These are phyloP conservation scores for Pimpla rufipes DNA, from an alignment of 2,888 invertebrate genomes.

Conservation along the genomic window DNA sequence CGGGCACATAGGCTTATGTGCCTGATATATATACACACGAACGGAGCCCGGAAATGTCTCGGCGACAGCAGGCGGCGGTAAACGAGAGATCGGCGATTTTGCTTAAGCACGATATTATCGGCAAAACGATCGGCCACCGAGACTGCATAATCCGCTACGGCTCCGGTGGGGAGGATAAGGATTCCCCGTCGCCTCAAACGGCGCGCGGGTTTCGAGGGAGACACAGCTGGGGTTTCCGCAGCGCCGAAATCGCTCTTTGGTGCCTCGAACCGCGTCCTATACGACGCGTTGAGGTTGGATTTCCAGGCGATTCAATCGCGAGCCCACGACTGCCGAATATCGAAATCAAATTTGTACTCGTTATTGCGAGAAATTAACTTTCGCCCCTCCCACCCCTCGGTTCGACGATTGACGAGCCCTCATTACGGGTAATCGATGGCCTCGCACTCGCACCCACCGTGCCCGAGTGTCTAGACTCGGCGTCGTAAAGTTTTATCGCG, in stretches of 20 bases:
- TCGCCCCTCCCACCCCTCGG: neutral
- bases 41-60: slow-evolving; percentile 54
- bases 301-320: neutral
- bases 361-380: slow-evolving; percentile 21
- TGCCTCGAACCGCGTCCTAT: neutral
- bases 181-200: no score
- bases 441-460: neutral
- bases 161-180: neutral
- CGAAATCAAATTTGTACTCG: slow-evolving; percentile 23
- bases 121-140: slow-evolving; percentile 54
- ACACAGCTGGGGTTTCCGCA: slow-evolving; percentile 18
- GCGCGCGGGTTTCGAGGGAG: slow-evolving; percentile 23
- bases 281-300: neutral
- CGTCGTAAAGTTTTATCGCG: slow-evolving; percentile 35
- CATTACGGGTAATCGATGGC: slow-evolving; percentile 53
- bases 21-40: slow-evolving; percentile 8
- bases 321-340: neutral
- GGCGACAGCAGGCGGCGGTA: slow-evolving; percentile 56
- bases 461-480: slow-evolving; percentile 27
- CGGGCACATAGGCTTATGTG: slow-evolving; percentile 18
- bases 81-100: slow-evolving; percentile 58
- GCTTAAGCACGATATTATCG: slow-evolving; percentile 63
- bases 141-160: slow-evolving; percentile 38
- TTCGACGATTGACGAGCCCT: slow-evolving; percentile 49
- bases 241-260: neutral